phyloP scores from a whole-genome alignment of 2,888 invertebrate genomes.

The Crematogaster levior region DNA sequence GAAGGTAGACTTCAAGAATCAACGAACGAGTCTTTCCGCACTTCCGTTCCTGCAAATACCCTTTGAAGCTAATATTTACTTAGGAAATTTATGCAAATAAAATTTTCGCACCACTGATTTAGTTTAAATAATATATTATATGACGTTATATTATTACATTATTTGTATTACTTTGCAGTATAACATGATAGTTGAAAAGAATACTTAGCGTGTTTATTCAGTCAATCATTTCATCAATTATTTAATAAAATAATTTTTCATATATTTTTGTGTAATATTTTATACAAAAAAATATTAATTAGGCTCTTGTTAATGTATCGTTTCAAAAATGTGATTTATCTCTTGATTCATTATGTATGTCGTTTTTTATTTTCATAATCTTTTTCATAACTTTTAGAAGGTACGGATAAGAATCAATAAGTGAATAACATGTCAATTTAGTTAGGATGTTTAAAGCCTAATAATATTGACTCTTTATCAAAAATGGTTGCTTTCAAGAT shows the following conservation, averaged over 20 bases:
- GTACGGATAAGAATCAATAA: constrained; percentile 19
- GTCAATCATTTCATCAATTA: too few species aligned
- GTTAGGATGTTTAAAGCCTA: too few species aligned
- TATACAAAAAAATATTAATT: not conserved
- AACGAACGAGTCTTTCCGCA: constrained; percentile 67
- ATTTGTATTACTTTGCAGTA: too few species aligned
- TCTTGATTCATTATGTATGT: not conserved
- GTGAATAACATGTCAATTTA: too few species aligned
- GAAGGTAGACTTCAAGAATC: constrained; percentile 62
- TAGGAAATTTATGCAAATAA: not conserved
- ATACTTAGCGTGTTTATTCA: not conserved
- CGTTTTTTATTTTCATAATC: not conserved
- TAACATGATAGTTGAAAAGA: not conserved
- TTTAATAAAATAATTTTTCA: not conserved
- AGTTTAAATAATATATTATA: too few species aligned
- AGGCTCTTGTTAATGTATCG: not conserved
- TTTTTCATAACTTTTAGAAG: not conserved
- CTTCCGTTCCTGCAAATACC: constrained; percentile 54
- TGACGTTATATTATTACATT: too few species aligned
- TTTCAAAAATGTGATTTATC: not conserved
- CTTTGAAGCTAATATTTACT: too few species aligned
- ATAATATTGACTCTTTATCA: too few species aligned
- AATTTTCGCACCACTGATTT: not conserved
- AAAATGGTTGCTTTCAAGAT: too few species aligned
- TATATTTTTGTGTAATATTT: not conserved